Percentiles rank a stretch among this genome's conserved stretches.
Conservation (phyloP, 2,888 invertebrate genomes). For the Platycheirus albimanus region DNA sequence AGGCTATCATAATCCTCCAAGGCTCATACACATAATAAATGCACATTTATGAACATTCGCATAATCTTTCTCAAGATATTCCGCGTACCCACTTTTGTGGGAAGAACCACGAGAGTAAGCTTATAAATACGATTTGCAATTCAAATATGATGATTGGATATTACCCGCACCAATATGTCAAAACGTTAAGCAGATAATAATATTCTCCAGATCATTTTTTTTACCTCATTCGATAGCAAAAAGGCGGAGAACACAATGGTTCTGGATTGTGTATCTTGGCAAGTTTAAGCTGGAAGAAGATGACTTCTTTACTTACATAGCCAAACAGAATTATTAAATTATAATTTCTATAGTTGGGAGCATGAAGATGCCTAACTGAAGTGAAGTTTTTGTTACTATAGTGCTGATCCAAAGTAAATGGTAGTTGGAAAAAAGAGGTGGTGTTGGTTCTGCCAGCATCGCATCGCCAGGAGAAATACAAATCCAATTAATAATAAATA, state of each 20-base stretch:
- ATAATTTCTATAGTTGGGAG: constrained; percentile 51
- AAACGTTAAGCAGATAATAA: constrained; percentile 64
- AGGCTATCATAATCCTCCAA: constrained; percentile 49
- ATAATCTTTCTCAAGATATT: constrained; percentile 16
- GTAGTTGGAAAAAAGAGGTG: constrained; percentile 32
- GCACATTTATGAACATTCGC: constrained; percentile 15
- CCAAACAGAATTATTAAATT: constrained; percentile 67
- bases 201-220: constrained; percentile 23
- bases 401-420: constrained; percentile 20
- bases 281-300: constrained; percentile 26
- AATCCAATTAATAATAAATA: constrained; percentile 37
- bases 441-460: neutral
- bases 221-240: neutral
- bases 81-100: constrained; percentile 56
- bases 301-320: constrained; percentile 59
- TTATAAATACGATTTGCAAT: constrained; percentile 68
- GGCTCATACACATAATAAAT: constrained; percentile 39
- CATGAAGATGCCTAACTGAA: neutral
- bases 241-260: constrained; percentile 47
- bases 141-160: constrained; percentile 74
- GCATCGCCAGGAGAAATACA: constrained; percentile 6
- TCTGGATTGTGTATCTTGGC: neutral
- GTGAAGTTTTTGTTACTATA: constrained; percentile 35
- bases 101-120: constrained; percentile 42
- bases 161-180: constrained; percentile 71